A percentile compares a stretch with the other conserved stretches of the same genome.
Conservation (phyloP, 2,797 vertebrate genomes). For the Mus caroli region DNA sequence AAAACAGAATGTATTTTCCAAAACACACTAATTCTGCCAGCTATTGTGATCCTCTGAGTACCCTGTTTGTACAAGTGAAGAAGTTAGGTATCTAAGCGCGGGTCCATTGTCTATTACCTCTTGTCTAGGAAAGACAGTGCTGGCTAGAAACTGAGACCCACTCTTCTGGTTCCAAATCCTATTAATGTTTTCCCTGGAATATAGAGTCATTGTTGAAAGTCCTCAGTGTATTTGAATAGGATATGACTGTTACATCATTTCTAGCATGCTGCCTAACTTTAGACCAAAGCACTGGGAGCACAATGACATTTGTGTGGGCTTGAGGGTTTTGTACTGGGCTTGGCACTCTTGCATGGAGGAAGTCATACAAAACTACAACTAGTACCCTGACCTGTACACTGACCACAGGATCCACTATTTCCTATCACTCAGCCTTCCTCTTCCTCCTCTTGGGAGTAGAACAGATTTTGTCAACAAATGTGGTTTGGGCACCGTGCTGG, state of each 20-base stretch:
- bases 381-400: background rate
- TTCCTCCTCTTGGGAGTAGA: background rate
- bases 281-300: background rate
- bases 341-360: background rate
- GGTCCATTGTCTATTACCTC: background rate
- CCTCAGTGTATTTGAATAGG: background rate
- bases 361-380: background rate
- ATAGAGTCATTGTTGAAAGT: background rate
- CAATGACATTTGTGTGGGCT: too few species aligned
- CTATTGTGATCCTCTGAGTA: background rate
- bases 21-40: background rate
- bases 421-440: background rate
- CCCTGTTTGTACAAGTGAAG: background rate
- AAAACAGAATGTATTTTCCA: background rate
- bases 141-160: background rate
- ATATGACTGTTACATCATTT: background rate
- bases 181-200: background rate
- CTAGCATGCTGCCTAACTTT: background rate
- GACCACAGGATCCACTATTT: too few species aligned
- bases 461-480: constrained; percentile 1
- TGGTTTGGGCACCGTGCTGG: background rate
- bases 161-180: background rate
- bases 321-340: background rate
- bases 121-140: background rate
- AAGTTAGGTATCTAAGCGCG: background rate